Conservation (phyloP, 2,888 invertebrate genomes). For the Smittia aterrima region DNA sequence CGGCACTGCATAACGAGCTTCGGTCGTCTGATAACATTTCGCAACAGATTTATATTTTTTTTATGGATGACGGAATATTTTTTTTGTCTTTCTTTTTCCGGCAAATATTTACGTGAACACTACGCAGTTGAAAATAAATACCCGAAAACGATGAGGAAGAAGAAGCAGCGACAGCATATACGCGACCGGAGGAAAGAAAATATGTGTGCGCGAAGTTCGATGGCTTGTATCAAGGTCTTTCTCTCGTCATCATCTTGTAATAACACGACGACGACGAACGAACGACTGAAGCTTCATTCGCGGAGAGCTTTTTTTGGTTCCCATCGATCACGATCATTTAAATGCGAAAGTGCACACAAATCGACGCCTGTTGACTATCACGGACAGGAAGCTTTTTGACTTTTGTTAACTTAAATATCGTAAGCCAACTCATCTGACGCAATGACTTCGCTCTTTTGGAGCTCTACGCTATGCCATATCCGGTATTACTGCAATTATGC, state of each 20-base stretch:
- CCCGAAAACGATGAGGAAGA: slow-evolving; percentile 5
- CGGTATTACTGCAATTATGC: neutral
- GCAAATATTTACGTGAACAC: neutral
- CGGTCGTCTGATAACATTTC: neutral
- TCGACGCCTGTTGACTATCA: neutral
- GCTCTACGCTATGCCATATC: neutral
- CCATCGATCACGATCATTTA: no score
- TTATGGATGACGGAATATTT: neutral
- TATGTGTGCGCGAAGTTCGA: slow-evolving; percentile 24
- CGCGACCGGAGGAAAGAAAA: neutral
- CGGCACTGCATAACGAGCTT: neutral
- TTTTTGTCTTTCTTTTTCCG: neutral
- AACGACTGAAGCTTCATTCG: neutral
- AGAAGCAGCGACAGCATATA: neutral
- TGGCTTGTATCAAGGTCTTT: slow-evolving; percentile 39
- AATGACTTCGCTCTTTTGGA: neutral
- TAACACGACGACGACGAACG: neutral
- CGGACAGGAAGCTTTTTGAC: slow-evolving; percentile 35
- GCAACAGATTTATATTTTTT: neutral
- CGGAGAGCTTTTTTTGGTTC: neutral
- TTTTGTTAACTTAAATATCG: neutral
- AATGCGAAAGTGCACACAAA: neutral
- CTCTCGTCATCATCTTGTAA: slow-evolving; percentile 12
- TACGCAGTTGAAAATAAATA: neutral
- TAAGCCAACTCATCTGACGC: neutral